Conservation (phyloP, 2,888 invertebrate genomes). For the Tortrix viridana region DNA sequence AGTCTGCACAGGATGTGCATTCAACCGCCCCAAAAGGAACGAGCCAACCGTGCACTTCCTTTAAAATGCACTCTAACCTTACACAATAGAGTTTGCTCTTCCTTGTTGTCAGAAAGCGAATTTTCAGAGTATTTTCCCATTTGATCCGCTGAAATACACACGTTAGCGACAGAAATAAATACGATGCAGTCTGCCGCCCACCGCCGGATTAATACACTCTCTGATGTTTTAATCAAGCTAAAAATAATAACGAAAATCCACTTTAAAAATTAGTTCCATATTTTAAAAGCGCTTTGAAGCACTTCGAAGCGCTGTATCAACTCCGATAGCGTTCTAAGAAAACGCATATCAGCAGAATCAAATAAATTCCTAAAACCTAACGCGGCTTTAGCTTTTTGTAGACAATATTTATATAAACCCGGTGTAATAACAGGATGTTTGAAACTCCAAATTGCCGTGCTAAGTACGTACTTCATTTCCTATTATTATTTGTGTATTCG, state of each 20-base stretch:
- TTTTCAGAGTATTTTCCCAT: constrained; percentile 69
- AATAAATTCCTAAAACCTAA: constrained; percentile 60
- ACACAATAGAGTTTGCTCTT: constrained; percentile 48
- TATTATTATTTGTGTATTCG: constrained; percentile 75
- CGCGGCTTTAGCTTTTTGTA: constrained; percentile 62
- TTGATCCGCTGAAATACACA: constrained; percentile 49
- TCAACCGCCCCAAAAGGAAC: constrained; percentile 51
- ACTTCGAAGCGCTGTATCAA: constrained; percentile 14
- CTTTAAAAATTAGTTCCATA: constrained; percentile 24
- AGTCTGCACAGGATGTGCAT: constrained; percentile 65
- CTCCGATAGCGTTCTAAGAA: constrained; percentile 41
- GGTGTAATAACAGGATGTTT: constrained; percentile 79
- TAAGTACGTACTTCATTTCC: constrained; percentile 75
- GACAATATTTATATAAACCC: constrained; percentile 74
- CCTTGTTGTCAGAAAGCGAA: constrained; percentile 44
- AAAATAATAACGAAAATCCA: constrained; percentile 30
- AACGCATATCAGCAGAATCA: constrained; percentile 28
- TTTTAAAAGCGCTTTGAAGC: constrained; percentile 27
- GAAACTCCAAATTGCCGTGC: constrained; percentile 66
- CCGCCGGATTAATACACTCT: constrained; percentile 65
- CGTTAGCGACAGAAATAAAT: constrained; percentile 61
- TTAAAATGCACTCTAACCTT: constrained; percentile 48
- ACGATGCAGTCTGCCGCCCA: constrained; percentile 64
- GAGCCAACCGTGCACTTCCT: constrained; percentile 45
- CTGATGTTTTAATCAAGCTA: constrained; percentile 72